Percentiles rank a stretch among this genome's conserved stretches.
Evolutionary conservation across 2,888 invertebrate genomes (phyloP).

Genomic region (Furcula furcula): DNA sequence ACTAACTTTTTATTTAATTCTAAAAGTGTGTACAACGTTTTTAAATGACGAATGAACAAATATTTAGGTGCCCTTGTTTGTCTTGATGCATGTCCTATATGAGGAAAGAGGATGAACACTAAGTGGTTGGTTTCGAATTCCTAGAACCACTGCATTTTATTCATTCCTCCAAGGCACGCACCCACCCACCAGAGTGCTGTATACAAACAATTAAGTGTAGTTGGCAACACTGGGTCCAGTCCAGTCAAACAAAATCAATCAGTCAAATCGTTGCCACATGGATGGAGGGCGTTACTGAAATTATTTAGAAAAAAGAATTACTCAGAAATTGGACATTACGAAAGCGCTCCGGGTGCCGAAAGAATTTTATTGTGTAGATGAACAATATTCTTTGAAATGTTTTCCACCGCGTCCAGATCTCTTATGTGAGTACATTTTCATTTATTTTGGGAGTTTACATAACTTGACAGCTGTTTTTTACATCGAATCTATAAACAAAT

Average conservation of each 20-base stretch:
- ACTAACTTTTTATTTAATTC: too few relatives aligned
- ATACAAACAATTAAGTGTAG: too few relatives aligned
- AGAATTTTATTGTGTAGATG: constrained; percentile 48
- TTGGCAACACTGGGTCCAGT: constrained; percentile 11
- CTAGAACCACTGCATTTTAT: too few relatives aligned
- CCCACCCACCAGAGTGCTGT: too few relatives aligned
- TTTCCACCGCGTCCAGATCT: constrained; percentile 71
- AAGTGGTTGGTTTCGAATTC: too few relatives aligned
- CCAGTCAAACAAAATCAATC: too few relatives aligned
- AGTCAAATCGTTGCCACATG: constrained; percentile 54
- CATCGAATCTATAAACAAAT: constrained; percentile 51
- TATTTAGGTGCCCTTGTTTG: too few relatives aligned
- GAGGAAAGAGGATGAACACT: too few relatives aligned
- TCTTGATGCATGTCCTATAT: too few relatives aligned
- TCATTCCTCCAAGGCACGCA: too few relatives aligned
- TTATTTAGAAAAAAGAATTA: constrained; percentile 38
- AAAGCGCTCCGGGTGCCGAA: constrained; percentile 35
- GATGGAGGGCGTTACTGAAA: constrained; percentile 63
- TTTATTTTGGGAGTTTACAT: constrained; percentile 78
- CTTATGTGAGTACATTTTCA: constrained; percentile 69
- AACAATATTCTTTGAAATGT: constrained; percentile 68
- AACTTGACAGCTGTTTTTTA: constrained; percentile 76
- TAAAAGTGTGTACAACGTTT: too few relatives aligned
- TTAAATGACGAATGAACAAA: too few relatives aligned
- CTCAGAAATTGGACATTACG: constrained; percentile 35